A percentile compares a stretch with the other conserved stretches of the same genome.
Conservation (phyloP, 1,140 invertebrate genomes). For the Diuraphis noxia region DNA sequence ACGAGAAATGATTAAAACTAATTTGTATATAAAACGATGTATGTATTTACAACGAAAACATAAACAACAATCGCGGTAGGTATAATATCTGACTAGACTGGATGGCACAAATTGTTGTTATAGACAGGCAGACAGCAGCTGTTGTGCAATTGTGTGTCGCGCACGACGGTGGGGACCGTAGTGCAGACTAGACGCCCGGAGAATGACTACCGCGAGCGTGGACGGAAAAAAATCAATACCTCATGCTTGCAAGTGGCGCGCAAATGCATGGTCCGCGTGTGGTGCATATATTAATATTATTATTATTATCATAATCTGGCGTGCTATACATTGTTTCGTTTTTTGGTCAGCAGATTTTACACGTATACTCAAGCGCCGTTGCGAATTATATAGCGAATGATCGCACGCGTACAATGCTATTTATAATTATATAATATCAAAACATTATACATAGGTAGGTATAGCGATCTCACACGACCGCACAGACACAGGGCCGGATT, state of each 20-base stretch:
- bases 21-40: background rate
- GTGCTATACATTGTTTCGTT: background rate
- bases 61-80: background rate
- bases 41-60: background rate
- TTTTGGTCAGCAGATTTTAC: background rate
- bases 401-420: background rate
- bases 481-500: background rate
- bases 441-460: too few relatives aligned
- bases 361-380: background rate
- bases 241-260: conserved; percentile 25
- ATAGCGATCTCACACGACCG: background rate
- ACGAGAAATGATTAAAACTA: background rate
- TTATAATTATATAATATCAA: background rate
- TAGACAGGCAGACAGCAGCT: background rate
- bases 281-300: background rate
- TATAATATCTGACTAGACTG: background rate
- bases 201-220: conserved; percentile 27
- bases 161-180: conserved; percentile 35
- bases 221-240: conserved; percentile 48
- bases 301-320: background rate
- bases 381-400: background rate
- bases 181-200: background rate
- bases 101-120: conserved; percentile 14
- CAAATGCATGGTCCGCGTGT: background rate
- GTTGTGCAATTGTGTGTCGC: conserved; percentile 36